These are phyloP conservation scores for Thinocorus orbignyianus DNA, from an alignment of 2,113 vertebrate genomes.

Conservation along the genomic window DNA sequence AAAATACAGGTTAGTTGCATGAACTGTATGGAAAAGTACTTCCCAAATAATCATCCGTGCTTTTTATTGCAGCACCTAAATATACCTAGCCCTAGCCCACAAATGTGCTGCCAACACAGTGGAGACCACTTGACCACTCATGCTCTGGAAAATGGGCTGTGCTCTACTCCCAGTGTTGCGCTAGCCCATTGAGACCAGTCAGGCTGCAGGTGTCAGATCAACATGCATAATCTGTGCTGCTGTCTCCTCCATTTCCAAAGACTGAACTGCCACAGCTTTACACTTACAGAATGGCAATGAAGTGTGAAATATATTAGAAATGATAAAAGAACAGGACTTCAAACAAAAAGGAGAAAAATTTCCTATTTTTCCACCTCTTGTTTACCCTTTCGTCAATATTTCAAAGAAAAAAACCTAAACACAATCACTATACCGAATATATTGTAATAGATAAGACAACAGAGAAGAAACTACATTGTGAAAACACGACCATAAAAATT, in stretches of 20 bases:
- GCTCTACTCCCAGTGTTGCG: accelerated
- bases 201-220: neutral
- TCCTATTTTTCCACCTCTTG: neutral
- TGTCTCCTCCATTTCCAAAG: neutral
- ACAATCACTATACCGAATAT: neutral
- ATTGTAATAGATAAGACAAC: neutral
- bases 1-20: neutral
- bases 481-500: neutral
- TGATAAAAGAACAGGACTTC: neutral
- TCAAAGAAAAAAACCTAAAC: neutral
- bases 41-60: neutral
- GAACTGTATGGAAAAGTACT: neutral
- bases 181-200: neutral
- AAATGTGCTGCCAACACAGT: neutral
- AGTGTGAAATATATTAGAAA: neutral
- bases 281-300: neutral
- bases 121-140: neutral
- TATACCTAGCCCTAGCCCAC: neutral
- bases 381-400: neutral
- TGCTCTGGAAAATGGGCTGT: neutral
- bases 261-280: neutral
- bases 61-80: neutral
- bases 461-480: neutral
- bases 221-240: neutral
- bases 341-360: neutral